Conservation (phyloP, 2,113 vertebrate genomes). For the Psittacula cyanocephala region DNA sequence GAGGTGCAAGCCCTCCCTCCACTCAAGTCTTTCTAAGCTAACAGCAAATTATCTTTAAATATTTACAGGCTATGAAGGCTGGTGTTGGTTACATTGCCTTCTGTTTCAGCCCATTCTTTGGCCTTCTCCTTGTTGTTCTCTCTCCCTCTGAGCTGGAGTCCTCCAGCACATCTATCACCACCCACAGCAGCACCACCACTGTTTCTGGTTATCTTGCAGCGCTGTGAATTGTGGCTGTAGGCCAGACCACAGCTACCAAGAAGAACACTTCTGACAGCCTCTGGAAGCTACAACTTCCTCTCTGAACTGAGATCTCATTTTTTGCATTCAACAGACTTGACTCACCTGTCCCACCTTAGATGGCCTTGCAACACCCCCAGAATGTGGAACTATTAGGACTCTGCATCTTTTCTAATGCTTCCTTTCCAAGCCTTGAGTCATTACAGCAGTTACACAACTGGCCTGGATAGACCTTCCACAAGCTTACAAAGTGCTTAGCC, state of each 20-base stretch:
- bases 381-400: background rate
- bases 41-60: background rate
- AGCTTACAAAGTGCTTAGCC: background rate
- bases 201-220: background rate
- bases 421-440: background rate
- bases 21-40: background rate
- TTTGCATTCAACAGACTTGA: background rate
- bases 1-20: background rate
- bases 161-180: background rate
- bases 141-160: background rate
- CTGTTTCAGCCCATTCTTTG: background rate
- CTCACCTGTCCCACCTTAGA: background rate
- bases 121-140: background rate
- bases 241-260: background rate
- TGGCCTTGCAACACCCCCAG: background rate
- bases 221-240: background rate
- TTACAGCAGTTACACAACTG: background rate
- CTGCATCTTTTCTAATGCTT: background rate
- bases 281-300: background rate
- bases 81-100: background rate
- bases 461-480: background rate
- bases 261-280: accelerated
- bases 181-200: background rate
- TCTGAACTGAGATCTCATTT: background rate
- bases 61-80: background rate